Base-by-base conservation (phyloP, 2,797 vertebrate species). In the Prionace glauca region DNA sequence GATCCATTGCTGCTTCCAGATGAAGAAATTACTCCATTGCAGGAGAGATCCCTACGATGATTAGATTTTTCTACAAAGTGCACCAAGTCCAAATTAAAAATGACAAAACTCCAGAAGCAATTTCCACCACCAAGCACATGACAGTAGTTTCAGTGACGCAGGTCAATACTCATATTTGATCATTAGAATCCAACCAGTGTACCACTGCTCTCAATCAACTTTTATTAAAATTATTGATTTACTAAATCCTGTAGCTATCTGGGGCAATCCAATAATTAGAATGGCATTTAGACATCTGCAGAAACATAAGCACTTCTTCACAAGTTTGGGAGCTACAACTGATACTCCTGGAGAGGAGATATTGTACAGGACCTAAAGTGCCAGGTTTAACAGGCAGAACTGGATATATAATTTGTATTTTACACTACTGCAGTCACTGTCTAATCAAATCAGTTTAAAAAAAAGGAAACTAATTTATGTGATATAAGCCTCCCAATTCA, bases 181-280 rank as follows among this genome's bases (percentile, higher is more conserved):
- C n/a, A 92, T 92, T 92, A 92, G 69, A 92, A 67, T 8, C 87
- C 16, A 69, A 62, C 29, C 29, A 62, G n/a, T 29, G 32, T 62
- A 90, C 60, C 32, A 20, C 65, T 69, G 90, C 90, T 24, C 65
- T 92, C 65, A 92, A 69, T 92, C 62, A 92, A 92, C 8, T 26
- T 92, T 41, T 92, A 92, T 69, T 67, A 67, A 92, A 92, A 69
- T 69, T 92, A 92, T 92, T 92, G 90, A 92, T 69, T 92, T 22
- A 69, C 62, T 67, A 92, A 69, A 41, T 67, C 65, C 65, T 69
- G 62, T 69, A 69, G 90, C 36, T 69, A 69, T 41, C 36, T 92
- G 62, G 90, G 20, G 90, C 65, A 92, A 69, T 67, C 20, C 11
- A 10, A 69, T 50, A 92, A 69, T 91, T 36, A 91, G 60, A 62